A percentile compares a stretch with the other conserved stretches of the same genome.
These are phyloP conservation scores for Globodera rostochiensis DNA, from an alignment of 1,140 invertebrate species.

Conservation along the genomic window DNA sequence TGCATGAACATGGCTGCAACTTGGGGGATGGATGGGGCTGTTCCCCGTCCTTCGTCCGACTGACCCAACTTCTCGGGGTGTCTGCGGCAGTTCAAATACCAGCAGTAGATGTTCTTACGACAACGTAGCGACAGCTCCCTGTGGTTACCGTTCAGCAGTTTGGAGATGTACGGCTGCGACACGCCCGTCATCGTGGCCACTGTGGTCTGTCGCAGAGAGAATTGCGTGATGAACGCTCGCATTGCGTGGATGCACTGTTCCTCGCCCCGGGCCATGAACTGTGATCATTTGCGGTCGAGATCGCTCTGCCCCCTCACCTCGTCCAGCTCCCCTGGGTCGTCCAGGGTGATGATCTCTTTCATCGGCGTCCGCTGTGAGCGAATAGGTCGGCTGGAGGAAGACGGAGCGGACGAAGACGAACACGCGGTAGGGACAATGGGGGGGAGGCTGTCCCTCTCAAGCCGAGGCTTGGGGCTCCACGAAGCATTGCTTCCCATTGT, in stretches of 20 bases:
- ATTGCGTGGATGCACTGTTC: constrained; percentile 61
- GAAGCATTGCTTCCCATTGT: no score
- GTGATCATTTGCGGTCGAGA: neutral
- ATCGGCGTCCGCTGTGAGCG: constrained; percentile 55
- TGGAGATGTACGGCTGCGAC: constrained; percentile 63
- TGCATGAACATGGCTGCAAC: constrained; percentile 50
- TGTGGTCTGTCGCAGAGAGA: constrained; percentile 60
- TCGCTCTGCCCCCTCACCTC: constrained; percentile 1
- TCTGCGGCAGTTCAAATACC: constrained; percentile 62
- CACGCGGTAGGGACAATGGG: no score
- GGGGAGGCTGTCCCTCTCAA: neutral
- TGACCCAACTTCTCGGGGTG: constrained; percentile 56
- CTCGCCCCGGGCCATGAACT: constrained; percentile 59
- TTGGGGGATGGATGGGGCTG: neutral
- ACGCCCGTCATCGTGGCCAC: constrained; percentile 64
- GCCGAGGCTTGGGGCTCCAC: neutral
- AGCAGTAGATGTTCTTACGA: constrained; percentile 63
- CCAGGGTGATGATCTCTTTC: constrained; percentile 58
- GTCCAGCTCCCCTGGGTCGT: constrained; percentile 49
- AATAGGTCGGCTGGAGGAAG: constrained; percentile 24
- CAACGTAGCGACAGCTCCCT: constrained; percentile 61
- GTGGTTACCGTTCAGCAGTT: constrained; percentile 63
- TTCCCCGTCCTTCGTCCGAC: neutral
- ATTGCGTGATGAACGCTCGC: constrained; percentile 63
- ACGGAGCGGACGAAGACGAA: neutral